Conservation (phyloP, 1,140 invertebrate species). For the Drosophila pseudoobscura region DNA sequence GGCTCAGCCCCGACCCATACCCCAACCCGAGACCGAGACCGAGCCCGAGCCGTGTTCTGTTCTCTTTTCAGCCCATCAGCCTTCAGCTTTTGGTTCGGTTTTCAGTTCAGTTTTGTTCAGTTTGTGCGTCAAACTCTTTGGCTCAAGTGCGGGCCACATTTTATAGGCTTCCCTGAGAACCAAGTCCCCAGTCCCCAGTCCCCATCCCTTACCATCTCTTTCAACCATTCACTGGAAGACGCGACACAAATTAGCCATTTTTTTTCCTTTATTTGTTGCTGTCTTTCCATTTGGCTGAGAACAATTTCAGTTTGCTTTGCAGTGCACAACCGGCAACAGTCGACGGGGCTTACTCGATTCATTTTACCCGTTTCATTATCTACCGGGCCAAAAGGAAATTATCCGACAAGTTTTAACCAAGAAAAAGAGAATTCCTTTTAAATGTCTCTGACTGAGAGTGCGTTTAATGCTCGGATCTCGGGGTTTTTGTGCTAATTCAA, state of each 20-base stretch:
- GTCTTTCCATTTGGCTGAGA: conserved; percentile 54
- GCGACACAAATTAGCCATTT: conserved; percentile 71
- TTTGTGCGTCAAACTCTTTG: conserved; percentile 72
- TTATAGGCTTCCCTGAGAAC: conserved; percentile 66
- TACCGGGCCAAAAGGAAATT: conserved; percentile 20
- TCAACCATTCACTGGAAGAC: conserved; percentile 30
- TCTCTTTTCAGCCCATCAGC: conserved; percentile 8
- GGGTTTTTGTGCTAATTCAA: neutral
- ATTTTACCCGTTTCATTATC: conserved; percentile 19
- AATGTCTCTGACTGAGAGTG: conserved; percentile 1
- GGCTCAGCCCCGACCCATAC: conserved; percentile 18
- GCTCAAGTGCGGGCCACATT: conserved; percentile 56
- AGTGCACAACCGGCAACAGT: conserved; percentile 69
- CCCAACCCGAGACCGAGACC: no score
- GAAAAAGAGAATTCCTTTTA: conserved; percentile 16
- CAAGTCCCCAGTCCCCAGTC: neutral
- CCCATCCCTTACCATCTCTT: conserved; percentile 17
- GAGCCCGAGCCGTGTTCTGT: conserved; percentile 17
- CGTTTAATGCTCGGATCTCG: neutral
- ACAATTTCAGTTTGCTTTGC: conserved; percentile 68
- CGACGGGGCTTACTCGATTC: conserved; percentile 46
- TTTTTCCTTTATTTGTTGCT: conserved; percentile 43
- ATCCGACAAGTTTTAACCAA: conserved; percentile 25
- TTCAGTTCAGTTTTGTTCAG: conserved; percentile 38
- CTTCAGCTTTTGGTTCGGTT: conserved; percentile 13